Evolutionary conservation across 2,113 vertebrate genomes (phyloP).

Genomic region (Trochalopteron elliotii): DNA sequence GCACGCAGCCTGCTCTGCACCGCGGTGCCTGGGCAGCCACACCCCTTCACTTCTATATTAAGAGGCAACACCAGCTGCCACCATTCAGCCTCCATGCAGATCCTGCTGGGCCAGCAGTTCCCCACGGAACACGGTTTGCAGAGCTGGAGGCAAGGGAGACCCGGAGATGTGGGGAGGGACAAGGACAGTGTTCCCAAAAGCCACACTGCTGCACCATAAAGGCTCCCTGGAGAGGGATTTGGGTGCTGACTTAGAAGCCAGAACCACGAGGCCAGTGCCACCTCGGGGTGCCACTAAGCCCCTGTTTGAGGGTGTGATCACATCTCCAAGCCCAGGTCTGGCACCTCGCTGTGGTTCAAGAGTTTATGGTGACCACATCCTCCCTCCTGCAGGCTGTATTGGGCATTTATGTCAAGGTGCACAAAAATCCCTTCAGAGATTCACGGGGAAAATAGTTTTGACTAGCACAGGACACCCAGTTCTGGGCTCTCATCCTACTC

Average conservation of each 20-base stretch:
- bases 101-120: slow-evolving; percentile 21
- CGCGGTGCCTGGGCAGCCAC: neutral
- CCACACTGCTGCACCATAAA: accelerated
- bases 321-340: neutral
- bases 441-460: neutral
- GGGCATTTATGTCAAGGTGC: neutral
- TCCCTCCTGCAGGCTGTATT: accelerated
- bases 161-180: neutral
- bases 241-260: neutral
- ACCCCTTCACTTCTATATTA: slow-evolving; percentile 22
- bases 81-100: neutral
- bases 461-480: neutral
- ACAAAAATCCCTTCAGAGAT: neutral
- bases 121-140: neutral
- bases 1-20: neutral
- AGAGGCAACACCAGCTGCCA: slow-evolving; percentile 31
- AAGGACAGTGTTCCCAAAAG: neutral
- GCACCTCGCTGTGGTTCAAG: neutral
- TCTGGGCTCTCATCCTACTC: neutral
- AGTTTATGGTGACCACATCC: neutral
- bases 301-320: neutral
- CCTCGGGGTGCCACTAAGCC: neutral
- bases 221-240: neutral
- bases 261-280: neutral
- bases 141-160: neutral